Evolutionary conservation across 2,113 vertebrate species (phyloP).

Genomic region (Coptodon rendalli): DNA sequence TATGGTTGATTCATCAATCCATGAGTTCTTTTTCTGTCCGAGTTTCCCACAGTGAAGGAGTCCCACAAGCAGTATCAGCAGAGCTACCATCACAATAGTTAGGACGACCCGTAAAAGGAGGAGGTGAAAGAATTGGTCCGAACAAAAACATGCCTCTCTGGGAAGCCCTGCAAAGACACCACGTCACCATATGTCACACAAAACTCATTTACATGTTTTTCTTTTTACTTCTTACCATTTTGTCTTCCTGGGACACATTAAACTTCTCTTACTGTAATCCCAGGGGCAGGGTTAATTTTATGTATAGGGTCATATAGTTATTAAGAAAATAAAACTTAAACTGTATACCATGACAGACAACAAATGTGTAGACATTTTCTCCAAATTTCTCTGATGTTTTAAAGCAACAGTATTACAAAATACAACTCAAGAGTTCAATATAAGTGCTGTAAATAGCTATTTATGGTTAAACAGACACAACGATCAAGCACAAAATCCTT

Average conservation of each 20-base stretch:
- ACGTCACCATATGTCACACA: accelerated
- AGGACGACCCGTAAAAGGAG: accelerated
- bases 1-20: accelerated
- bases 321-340: not conserved
- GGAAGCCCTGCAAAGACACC: not conserved
- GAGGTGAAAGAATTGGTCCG: not conserved
- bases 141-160: not conserved
- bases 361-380: not conserved
- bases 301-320: not conserved
- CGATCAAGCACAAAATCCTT: accelerated
- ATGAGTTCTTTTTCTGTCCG: not conserved
- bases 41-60: not conserved
- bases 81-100: not conserved
- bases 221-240: accelerated
- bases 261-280: not conserved
- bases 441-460: not conserved
- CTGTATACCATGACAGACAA: accelerated
- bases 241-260: accelerated
- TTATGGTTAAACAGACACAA: not conserved
- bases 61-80: not conserved
- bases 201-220: not conserved
- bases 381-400: not conserved
- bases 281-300: accelerated
- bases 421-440: not conserved
- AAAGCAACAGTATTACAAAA: not conserved